Base-by-base conservation (phyloP, 2,888 invertebrate genomes). In the Caenorhabditis sp. region DNA sequence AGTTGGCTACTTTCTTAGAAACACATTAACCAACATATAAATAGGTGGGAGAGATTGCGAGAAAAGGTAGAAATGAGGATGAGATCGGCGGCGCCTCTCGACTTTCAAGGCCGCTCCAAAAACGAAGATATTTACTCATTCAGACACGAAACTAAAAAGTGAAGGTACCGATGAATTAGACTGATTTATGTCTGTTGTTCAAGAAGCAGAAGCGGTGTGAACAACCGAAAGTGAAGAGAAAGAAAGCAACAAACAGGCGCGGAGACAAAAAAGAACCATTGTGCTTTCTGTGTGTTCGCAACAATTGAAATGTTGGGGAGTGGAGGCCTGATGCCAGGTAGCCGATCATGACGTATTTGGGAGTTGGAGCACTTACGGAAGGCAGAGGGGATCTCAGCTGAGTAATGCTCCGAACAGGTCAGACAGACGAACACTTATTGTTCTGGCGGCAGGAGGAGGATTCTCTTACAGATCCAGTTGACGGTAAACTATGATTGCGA, bases 131-230 rank as follows among this genome's bases (percentile, higher is more conserved):
- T 32, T 30, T 26, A 50, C 56, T 66, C 56, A 58, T 58, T 66
- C 58, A 58, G 48, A 48, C 66, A 39, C 17, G n/a, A n/a, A n/a
- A n/a, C n/a, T n/a, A 24, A n/a, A 45, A 35, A 35, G 35, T 58
- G n/a, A 32, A n/a, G 30, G 65, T 55, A 37, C 61, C 61, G 20
- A 65, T 55, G 37, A 35, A 55, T 43, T 41, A 30, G 24, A 53
- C 43, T 55, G 65, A 65, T 65, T 65, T 55, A 65, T 56, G 37
- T 9, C 65, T 56, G 65, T 65, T 65, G 65, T 65, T 65, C 65
- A 37, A 7, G 30, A 52, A 58, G n/a, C 22, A 35, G 17, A 24
- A 26, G 43, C 30, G 53, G 65, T 55, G 65, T 65, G 65, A 65
- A 50, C n/a, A n/a, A 37, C 5, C 17, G 50, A 50, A 50, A 37